Evolutionary conservation across 1,140 invertebrate species (phyloP), one percentile per base, ranked within the genome.

Genomic region (Lepidostoma basale): DNA sequence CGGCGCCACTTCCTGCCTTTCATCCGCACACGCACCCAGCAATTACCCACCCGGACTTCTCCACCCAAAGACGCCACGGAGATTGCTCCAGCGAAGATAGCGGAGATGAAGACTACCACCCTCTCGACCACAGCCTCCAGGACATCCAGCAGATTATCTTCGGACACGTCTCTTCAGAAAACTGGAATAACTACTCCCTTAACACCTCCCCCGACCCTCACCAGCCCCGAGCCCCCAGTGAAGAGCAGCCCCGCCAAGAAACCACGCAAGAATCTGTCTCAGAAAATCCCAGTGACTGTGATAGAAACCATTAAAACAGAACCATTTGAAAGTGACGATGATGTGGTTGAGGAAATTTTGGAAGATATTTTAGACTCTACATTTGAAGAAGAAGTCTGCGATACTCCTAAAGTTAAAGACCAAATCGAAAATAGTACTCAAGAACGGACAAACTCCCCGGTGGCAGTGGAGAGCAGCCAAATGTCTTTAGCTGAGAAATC

Each of bases 81-180:
- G 62, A 66, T 44, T 65, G 62, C 62, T 72, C 70, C 25, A 25
- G 33, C 45, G 66, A 68, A 66, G 49, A 62, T 47, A 62, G 56
- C 12, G 30, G 28, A 8, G 44, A 52, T 45, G 54, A 63, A 62
- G 28, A 49, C 23, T 62, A 23, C 40, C 16, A 18, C 16, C 40
- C 67, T 20, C 12, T 58, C 28, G 18, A 45, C 59, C 71, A 69
- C 42, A 63, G 25, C 40, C 49, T 69, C 52, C 67, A 69, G 25
- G 71, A 69, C 45, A 73, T 73, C 58, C 28, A 47, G 67, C 28
- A 73, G 52, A 73, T 73, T 26, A 69, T 73, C 47, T 73, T 73
- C 39, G 71, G 71, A 52, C 26, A 67, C 47, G n/a, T 64, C n/a
- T 58, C 69, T 14, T 28, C 56, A 18, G 59, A 67, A 67, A 58